Base-by-base conservation (phyloP, 92 coral and sea anemone genomes). In the Plumapathes pennacea region DNA sequence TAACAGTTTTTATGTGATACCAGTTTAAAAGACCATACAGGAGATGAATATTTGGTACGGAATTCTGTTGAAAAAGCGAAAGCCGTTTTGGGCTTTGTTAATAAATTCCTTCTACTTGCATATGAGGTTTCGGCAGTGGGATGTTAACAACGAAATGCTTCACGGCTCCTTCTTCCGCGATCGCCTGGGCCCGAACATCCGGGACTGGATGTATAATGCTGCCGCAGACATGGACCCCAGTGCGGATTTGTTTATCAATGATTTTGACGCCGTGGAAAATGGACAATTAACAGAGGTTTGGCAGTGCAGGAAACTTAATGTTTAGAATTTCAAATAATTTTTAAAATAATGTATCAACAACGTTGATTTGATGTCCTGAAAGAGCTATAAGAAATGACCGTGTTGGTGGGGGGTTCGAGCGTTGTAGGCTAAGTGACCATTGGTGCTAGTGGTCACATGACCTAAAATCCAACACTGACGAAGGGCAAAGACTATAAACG, bases 131-230 rank as follows among this genome's bases (percentile, higher is more conserved):
- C 24, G 46, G 50, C 96, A 87, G 61, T 87, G 96, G 96, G 96
- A 87, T 50, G 89, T 87, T 2, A 87, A 82, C 46, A 87, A 87
- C 53, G 96, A 87, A 34, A 87, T 87, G 96, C 74, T 87, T 17
- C 96, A 87, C 14, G 96, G 96, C 9, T 64, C 80, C 14, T 87
- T 60, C 31, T 87, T 87, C 52, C 84, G 79, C 8, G 90, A 83
- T 10, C 82, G 83, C 0, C 56, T 60, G 49, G 86, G 83, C 27
- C 46, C 44, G 17, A 28, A 64, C 17, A 72, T 87, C 25, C 78
- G 96, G 18, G 89, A 87, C 44, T 87, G 96, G 96, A 87, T 87
- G 96, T 82, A 81, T 27, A 44, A 10, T 37, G 21, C 59, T 11
- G 73, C 86, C 0, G 86, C 86, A 4, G 58, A 54, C 19, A 51